Evolutionary conservation across 2,113 vertebrate genomes (phyloP).

Genomic region (Arenaria interpres): DNA sequence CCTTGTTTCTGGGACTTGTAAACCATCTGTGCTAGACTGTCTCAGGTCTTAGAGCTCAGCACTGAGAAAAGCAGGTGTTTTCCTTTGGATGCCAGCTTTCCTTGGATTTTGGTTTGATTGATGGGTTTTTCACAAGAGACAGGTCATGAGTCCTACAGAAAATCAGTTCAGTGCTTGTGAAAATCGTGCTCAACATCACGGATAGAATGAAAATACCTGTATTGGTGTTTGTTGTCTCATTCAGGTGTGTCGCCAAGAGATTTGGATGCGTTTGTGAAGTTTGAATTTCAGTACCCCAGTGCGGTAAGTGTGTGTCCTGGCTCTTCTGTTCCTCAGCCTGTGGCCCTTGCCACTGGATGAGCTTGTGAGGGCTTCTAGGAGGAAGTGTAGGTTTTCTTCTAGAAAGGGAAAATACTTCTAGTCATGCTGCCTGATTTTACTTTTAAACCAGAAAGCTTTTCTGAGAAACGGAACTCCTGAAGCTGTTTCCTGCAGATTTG

Average conservation of each 20-base stretch:
- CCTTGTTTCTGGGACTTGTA: background rate
- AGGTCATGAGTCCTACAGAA: background rate
- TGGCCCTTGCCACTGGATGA: background rate
- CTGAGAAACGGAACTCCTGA: background rate
- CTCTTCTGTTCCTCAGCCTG: background rate
- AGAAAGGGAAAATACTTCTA: background rate
- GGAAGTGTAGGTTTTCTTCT: background rate
- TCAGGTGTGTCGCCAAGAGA: constrained; percentile 89
- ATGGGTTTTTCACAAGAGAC: background rate
- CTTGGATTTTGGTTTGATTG: background rate
- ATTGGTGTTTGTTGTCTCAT: constrained; percentile 12
- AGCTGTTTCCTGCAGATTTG: background rate
- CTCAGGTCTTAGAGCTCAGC: background rate
- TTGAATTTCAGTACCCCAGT: constrained; percentile 95
- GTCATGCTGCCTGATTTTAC: background rate
- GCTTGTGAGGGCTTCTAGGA: background rate
- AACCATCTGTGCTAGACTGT: background rate
- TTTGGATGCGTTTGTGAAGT: constrained; percentile 90
- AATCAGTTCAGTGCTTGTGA: background rate
- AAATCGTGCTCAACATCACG: background rate
- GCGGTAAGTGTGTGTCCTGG: constrained; percentile 76
- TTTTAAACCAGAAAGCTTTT: background rate
- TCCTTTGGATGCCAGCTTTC: background rate
- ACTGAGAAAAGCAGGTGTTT: background rate
- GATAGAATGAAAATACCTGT: background rate